Percentiles rank a stretch among this genome's conserved stretches.
Evolutionary conservation across 2,797 vertebrate species (phyloP).

Genomic region (Myotis findleyi): DNA sequence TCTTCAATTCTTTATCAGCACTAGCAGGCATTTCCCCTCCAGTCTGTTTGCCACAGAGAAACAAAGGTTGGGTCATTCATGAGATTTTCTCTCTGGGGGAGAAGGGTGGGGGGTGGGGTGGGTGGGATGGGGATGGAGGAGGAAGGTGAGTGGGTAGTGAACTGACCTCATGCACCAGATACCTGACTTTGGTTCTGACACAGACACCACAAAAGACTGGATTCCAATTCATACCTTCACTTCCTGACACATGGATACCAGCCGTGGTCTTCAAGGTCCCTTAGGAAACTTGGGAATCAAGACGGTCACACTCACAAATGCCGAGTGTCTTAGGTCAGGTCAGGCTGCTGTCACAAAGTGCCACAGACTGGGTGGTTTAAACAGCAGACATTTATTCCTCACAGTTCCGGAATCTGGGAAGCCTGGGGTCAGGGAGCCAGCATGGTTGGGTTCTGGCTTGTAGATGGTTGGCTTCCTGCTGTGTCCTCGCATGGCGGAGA

Average conservation of each 20-base stretch:
- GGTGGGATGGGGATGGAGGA: not conserved
- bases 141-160: not conserved
- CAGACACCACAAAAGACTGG: not conserved
- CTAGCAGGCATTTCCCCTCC: accelerated
- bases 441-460: not conserved
- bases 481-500: not conserved
- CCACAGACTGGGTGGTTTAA: not conserved
- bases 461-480: not conserved
- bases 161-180: not conserved
- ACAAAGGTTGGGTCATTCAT: not conserved
- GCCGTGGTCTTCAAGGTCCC: not conserved
- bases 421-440: not conserved
- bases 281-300: not conserved
- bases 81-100: not conserved
- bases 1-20: not conserved
- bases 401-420: not conserved
- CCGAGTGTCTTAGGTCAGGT: not conserved
- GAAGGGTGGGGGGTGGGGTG: too few species aligned
- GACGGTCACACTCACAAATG: not conserved
- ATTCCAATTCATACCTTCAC: not conserved
- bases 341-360: not conserved
- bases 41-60: not conserved
- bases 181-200: not conserved
- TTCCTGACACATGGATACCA: not conserved
- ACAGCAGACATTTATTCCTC: not conserved